Conservation (phyloP, 2,888 invertebrate species). For the Oscheius onirici region DNA sequence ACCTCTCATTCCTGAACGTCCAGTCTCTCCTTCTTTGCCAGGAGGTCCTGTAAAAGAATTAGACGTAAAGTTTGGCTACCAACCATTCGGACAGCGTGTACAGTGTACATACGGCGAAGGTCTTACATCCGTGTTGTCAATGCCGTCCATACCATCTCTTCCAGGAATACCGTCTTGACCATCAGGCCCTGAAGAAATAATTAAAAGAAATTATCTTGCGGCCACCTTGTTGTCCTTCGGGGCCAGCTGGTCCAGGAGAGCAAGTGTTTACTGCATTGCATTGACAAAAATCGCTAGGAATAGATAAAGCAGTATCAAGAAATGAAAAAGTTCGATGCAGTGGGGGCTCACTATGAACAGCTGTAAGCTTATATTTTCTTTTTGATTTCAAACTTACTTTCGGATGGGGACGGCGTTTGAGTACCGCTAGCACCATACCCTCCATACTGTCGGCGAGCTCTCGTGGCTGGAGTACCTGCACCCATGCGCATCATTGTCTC, state of each 20-base stretch:
- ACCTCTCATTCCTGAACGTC: conserved; percentile 35
- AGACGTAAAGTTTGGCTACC: neutral
- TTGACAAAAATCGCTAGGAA: neutral
- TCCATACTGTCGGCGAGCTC: conserved; percentile 5
- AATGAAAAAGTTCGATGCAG: neutral
- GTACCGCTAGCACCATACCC: conserved; percentile 9
- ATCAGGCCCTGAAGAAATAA: neutral
- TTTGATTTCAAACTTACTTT: neutral
- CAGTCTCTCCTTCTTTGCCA: conserved; percentile 39
- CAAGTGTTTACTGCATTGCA: conserved; percentile 16
- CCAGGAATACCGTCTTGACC: conserved; percentile 23
- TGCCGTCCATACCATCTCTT: conserved; percentile 19
- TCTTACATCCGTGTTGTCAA: conserved; percentile 14
- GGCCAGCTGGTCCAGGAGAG: conserved; percentile 22
- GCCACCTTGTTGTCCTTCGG: conserved; percentile 23
- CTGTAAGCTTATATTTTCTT: neutral
- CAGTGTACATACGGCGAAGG: neutral
- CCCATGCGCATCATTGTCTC: conserved; percentile 23
- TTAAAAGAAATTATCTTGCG: neutral
- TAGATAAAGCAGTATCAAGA: neutral
- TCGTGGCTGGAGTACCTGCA: conserved; percentile 21
- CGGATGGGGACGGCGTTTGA: neutral
- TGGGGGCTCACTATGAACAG: neutral
- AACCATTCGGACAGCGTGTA: conserved; percentile 4
- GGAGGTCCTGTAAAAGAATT: conserved; percentile 29